A percentile compares a stretch with the other conserved stretches of the same genome.
phyloP scores from a whole-genome alignment of 2,797 vertebrate species.

The Zalophus californianus region DNA sequence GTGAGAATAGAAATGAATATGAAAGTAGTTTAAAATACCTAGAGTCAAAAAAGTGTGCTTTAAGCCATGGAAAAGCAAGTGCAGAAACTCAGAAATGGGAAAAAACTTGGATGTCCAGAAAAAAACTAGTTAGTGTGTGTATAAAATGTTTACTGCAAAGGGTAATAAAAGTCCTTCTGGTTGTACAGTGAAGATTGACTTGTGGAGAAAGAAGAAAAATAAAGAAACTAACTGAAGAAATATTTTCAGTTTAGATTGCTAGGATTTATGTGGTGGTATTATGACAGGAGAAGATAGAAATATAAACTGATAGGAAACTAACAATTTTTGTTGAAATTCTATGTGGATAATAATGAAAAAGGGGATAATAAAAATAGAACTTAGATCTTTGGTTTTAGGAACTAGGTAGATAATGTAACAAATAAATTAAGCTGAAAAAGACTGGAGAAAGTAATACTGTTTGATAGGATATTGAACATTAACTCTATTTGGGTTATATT shows the following conservation, averaged over 20 bases:
- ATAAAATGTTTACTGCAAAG: background rate
- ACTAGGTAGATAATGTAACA: background rate
- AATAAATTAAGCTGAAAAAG: background rate
- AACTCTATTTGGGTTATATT: background rate
- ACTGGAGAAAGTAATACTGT: background rate
- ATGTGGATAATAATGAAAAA: background rate
- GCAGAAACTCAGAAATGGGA: background rate
- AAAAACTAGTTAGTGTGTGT: background rate
- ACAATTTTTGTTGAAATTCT: background rate
- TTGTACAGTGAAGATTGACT: background rate
- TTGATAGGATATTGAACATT: background rate
- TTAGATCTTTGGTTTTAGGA: background rate
- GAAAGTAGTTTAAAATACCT: background rate
- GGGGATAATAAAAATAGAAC: background rate
- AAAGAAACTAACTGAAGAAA: background rate
- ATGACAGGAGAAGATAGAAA: background rate
- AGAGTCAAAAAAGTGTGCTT: background rate
- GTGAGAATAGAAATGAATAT: background rate
- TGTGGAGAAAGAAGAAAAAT: background rate
- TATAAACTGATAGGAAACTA: background rate
- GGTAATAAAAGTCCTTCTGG: background rate
- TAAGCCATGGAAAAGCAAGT: background rate
- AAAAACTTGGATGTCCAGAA: background rate
- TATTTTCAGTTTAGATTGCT: background rate
- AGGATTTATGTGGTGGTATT: background rate